Conservation (phyloP, 2,113 vertebrate species). For the Xenopus tropicalis region DNA sequence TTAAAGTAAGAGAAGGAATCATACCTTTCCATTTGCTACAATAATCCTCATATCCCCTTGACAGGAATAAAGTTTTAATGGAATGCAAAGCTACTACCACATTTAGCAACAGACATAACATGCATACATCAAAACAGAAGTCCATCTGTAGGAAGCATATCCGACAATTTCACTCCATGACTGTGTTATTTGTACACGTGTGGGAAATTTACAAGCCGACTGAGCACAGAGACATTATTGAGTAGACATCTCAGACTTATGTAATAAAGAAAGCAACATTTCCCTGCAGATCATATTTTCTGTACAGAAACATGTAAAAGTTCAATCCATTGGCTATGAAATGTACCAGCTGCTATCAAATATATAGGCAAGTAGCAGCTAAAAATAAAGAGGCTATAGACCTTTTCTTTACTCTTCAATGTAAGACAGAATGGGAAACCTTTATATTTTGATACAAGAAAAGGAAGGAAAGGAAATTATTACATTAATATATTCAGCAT, state of each 20-base stretch:
- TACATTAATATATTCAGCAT: too few species aligned
- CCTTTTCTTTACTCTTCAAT: too few species aligned
- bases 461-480: too few species aligned
- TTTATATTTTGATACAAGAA: too few species aligned
- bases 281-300: slow-evolving; percentile 9
- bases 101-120: slow-evolving; percentile 33
- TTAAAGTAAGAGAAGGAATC: slow-evolving; percentile 8
- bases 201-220: slow-evolving; percentile 34
- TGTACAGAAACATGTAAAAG: not conserved
- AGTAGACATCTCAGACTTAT: slow-evolving; percentile 3
- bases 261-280: slow-evolving; percentile 19
- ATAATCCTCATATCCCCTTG: slow-evolving; percentile 15
- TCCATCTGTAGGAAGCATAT: slow-evolving; percentile 25
- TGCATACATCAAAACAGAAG: slow-evolving; percentile 15
- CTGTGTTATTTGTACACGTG: not conserved
- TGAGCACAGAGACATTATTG: slow-evolving; percentile 19
- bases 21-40: slow-evolving; percentile 21
- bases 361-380: too few species aligned
- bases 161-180: slow-evolving; percentile 17
- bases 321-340: not conserved
- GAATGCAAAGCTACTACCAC: slow-evolving; percentile 26
- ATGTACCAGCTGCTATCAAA: not conserved
- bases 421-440: too few species aligned
- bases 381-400: too few species aligned
- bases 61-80: slow-evolving; percentile 32